Percentiles rank a stretch among this genome's conserved stretches.
phyloP scores from a whole-genome alignment of 1,140 invertebrate genomes.

The Drosophila bipectinata region DNA sequence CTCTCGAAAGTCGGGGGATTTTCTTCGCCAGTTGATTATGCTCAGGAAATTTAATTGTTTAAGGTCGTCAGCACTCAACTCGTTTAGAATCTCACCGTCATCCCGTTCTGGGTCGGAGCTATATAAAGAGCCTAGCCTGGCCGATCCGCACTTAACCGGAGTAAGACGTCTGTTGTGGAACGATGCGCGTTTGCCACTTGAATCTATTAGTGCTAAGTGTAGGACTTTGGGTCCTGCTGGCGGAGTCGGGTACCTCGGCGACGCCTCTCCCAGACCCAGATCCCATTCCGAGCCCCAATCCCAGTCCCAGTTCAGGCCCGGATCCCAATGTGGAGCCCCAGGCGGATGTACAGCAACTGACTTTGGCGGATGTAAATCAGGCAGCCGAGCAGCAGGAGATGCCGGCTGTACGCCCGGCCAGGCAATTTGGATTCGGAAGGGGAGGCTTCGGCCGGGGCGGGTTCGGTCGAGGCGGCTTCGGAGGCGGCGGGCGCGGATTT shows the following conservation, averaged over 20 bases:
- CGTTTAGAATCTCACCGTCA: slow-evolving; percentile 60
- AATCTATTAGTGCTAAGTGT: slow-evolving; percentile 75
- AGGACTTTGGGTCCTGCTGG: slow-evolving; percentile 45
- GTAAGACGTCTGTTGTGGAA: slow-evolving; percentile 19
- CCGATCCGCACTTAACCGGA: slow-evolving; percentile 20
- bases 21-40: slow-evolving; percentile 69
- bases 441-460: slow-evolving; percentile 25
- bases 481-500: slow-evolving; percentile 5
- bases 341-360: slow-evolving; percentile 71
- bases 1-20: slow-evolving; percentile 48
- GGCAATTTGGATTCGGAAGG: slow-evolving; percentile 56
- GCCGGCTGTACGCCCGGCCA: slow-evolving; percentile 60
- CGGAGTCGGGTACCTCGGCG: slow-evolving; percentile 11
- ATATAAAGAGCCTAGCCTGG: slow-evolving; percentile 56
- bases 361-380: slow-evolving; percentile 76
- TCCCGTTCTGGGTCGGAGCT: slow-evolving; percentile 10
- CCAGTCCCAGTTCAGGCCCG: neutral
- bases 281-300: neutral
- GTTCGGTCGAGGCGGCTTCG: slow-evolving; percentile 6
- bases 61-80: slow-evolving; percentile 64
- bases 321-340: slow-evolving; percentile 2
- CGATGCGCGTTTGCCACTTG: slow-evolving; percentile 56
- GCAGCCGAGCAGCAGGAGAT: slow-evolving; percentile 56
- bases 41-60: slow-evolving; percentile 75
- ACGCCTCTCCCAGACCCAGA: slow-evolving; percentile 12